A percentile compares a stretch with the other conserved stretches of the same genome.
Evolutionary conservation across 2,113 vertebrate genomes (phyloP).

Genomic region (Pelecanoides urinatrix): DNA sequence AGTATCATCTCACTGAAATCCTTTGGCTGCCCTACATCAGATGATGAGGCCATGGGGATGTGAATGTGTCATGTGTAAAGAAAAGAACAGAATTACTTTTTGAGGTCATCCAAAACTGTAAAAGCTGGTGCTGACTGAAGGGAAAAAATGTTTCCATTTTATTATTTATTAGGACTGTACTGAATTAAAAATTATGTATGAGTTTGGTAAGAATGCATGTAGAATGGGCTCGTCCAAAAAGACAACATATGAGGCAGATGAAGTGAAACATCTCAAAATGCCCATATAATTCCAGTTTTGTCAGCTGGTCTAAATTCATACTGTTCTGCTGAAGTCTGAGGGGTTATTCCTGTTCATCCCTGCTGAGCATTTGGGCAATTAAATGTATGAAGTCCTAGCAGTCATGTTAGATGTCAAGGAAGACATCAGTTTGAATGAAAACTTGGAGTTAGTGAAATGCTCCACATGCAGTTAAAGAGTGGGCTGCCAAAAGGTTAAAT

Average conservation of each 20-base stretch:
- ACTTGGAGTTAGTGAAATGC: not conserved
- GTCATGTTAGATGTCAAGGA: conserved; percentile 18
- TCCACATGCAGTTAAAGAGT: not conserved
- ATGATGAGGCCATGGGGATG: not conserved
- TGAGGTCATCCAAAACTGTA: not conserved
- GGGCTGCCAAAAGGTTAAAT: not conserved
- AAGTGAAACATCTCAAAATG: not conserved
- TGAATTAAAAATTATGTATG: not conserved
- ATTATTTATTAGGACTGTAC: not conserved
- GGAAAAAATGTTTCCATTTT: not conserved
- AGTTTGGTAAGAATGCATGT: not conserved
- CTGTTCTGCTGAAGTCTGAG: not conserved
- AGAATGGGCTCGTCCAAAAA: not conserved
- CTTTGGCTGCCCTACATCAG: conserved; percentile 2
- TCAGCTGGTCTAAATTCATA: not conserved
- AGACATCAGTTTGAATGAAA: not conserved
- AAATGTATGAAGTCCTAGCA: not conserved
- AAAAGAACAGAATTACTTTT: not conserved
- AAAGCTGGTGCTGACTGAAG: not conserved
- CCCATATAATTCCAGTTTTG: not conserved
- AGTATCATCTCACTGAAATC: not conserved
- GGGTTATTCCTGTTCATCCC: not conserved
- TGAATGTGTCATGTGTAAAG: not conserved
- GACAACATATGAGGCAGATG: not conserved
- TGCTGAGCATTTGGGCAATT: conserved; percentile 1